A percentile compares a stretch with the other conserved stretches of the same genome.
Conservation (phyloP, 2,888 invertebrate species). For the Cetonia aurata region DNA sequence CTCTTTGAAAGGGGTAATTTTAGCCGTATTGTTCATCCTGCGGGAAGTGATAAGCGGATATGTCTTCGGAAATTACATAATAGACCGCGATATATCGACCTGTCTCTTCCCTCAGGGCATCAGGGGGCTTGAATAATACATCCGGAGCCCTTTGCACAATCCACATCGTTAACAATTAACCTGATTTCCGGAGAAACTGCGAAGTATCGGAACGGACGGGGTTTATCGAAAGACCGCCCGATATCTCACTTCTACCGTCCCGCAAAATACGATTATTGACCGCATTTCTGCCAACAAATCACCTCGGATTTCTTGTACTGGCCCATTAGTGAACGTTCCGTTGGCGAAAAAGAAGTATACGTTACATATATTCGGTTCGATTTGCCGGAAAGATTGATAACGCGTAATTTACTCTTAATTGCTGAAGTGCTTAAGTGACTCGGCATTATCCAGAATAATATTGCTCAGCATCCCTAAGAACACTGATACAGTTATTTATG, state of each 20-base stretch:
- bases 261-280: constrained; percentile 41
- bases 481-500: too few species aligned
- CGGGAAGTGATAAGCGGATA: neutral
- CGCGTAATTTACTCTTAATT: constrained; percentile 21
- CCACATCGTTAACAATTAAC: constrained; percentile 37
- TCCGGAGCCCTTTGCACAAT: constrained; percentile 17
- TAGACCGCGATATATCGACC: constrained; percentile 3
- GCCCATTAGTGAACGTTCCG: constrained; percentile 47
- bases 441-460: too few species aligned
- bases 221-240: constrained; percentile 6
- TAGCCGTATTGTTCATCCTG: neutral
- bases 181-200: constrained; percentile 13
- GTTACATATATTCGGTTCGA: constrained; percentile 18
- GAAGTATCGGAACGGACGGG: constrained; percentile 14
- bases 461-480: too few species aligned
- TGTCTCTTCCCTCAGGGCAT: neutral
- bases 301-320: constrained; percentile 42
- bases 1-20: too few species aligned
- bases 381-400: constrained; percentile 12
- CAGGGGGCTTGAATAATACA: constrained; percentile 20
- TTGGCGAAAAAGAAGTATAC: constrained; percentile 42
- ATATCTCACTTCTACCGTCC: constrained; percentile 28
- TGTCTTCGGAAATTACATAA: constrained; percentile 10
- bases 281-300: constrained; percentile 45
- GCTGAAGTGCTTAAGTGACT: neutral